Evolutionary conservation across 2,888 invertebrate genomes (phyloP).

Genomic region (Chydorus sphaericus): DNA sequence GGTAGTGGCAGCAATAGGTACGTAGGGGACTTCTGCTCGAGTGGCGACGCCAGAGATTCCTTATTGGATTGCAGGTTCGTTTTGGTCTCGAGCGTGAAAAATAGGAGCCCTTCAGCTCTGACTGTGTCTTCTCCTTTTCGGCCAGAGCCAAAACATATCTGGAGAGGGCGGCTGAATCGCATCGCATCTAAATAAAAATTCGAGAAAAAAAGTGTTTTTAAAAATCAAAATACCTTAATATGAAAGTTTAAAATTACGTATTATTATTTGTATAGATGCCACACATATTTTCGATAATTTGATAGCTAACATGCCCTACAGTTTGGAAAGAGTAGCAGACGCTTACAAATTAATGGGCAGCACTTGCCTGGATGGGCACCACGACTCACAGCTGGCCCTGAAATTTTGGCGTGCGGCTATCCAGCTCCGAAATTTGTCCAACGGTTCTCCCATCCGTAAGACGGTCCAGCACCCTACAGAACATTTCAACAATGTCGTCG

Average conservation of each 20-base stretch:
- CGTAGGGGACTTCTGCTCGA: too few species aligned
- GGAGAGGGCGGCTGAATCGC: conserved; percentile 92
- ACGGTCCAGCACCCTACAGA: conserved; percentile 17
- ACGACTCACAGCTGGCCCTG: conserved; percentile 40
- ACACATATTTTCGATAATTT: conserved; percentile 48
- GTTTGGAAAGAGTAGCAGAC: conserved; percentile 55
- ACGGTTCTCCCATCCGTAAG: conserved; percentile 19
- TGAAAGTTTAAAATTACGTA: too few species aligned
- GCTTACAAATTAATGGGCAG: conserved; percentile 77
- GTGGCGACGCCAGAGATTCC: not conserved
- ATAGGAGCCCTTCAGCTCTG: conserved; percentile 63
- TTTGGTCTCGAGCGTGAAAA: conserved; percentile 8
- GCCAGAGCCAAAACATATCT: conserved; percentile 93
- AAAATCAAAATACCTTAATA: too few species aligned
- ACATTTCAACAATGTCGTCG: conserved; percentile 33
- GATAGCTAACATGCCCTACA: conserved; percentile 40
- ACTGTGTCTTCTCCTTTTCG: conserved; percentile 92
- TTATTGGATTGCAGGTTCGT: conserved; percentile 11
- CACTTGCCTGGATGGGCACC: conserved; percentile 64
- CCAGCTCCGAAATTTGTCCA: conserved; percentile 36
- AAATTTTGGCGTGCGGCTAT: conserved; percentile 68
- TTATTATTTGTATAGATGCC: too few species aligned
- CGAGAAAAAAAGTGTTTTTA: too few species aligned
- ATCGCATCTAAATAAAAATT: conserved; percentile 90
- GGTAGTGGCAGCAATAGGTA: too few species aligned